phyloP scores from a whole-genome alignment of 35 echinoderm and acorn worm species.

The Lytechinus pictus region DNA sequence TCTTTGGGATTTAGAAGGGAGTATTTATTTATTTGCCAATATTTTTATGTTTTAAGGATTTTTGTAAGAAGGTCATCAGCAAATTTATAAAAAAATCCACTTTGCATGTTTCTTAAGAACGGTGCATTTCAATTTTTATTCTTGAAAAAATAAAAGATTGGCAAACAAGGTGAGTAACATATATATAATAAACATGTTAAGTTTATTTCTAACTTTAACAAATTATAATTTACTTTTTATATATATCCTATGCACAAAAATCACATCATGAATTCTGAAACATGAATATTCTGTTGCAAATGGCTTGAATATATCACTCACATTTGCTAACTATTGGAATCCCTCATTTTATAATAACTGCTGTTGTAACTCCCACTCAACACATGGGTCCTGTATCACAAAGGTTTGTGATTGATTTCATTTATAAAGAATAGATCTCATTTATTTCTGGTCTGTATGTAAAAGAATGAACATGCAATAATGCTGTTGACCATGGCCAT shows the following conservation, averaged over 20 bases:
- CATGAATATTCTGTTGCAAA: background rate
- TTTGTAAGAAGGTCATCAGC: too few species aligned
- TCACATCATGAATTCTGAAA: background rate
- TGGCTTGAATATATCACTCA: background rate
- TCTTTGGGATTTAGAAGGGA: too few species aligned
- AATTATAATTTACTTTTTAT: background rate
- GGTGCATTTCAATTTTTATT: too few species aligned
- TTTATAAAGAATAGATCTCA: too few species aligned
- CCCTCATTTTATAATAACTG: background rate
- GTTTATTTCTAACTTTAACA: background rate
- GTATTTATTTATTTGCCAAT: too few species aligned
- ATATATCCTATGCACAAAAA: background rate
- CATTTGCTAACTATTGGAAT: background rate
- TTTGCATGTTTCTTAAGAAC: background rate
- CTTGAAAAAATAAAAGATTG: background rate
- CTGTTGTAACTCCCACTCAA: background rate
- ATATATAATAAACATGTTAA: background rate
- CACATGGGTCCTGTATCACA: too few species aligned
- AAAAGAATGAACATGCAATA: too few species aligned
- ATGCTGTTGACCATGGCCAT: too few species aligned
- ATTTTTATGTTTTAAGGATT: too few species aligned
- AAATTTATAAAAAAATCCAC: background rate
- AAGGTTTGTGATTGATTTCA: too few species aligned
- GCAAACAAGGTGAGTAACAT: background rate
- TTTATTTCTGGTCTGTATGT: too few species aligned